Conservation (phyloP, 2,797 vertebrate species). For the Buphagus erythrorhynchus region DNA sequence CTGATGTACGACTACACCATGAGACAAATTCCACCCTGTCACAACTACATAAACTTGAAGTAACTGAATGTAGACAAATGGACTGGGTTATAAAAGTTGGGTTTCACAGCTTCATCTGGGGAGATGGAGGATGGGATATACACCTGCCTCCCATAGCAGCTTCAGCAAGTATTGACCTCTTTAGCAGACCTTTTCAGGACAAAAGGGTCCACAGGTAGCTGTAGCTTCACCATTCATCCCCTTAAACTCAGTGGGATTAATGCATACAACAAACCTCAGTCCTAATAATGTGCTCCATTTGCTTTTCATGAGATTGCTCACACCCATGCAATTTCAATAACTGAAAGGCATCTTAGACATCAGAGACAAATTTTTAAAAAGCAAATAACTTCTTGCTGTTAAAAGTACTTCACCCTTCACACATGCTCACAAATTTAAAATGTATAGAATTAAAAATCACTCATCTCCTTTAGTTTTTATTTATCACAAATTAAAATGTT, state of each 20-base stretch:
- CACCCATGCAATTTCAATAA: background rate
- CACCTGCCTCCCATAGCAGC: background rate
- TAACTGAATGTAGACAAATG: background rate
- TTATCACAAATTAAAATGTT: background rate
- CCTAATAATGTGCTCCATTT: accelerated
- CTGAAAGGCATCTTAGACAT: background rate
- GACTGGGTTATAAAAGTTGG: background rate
- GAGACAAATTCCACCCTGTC: background rate
- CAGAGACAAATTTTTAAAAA: background rate
- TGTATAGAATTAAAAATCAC: background rate
- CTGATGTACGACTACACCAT: background rate
- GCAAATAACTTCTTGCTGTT: background rate
- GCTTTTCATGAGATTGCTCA: background rate
- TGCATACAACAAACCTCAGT: background rate
- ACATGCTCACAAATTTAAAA: background rate
- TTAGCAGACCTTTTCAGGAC: background rate
- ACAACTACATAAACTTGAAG: background rate
- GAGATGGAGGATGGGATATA: background rate
- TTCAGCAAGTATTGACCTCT: background rate
- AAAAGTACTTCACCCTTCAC: background rate
- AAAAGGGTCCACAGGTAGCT: background rate
- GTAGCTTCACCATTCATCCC: background rate
- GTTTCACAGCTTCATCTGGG: background rate
- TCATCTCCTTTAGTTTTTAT: background rate
- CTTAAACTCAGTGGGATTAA: background rate